Base-by-base conservation (phyloP, 2,888 invertebrate genomes). In the Nyleta sp. region DNA sequence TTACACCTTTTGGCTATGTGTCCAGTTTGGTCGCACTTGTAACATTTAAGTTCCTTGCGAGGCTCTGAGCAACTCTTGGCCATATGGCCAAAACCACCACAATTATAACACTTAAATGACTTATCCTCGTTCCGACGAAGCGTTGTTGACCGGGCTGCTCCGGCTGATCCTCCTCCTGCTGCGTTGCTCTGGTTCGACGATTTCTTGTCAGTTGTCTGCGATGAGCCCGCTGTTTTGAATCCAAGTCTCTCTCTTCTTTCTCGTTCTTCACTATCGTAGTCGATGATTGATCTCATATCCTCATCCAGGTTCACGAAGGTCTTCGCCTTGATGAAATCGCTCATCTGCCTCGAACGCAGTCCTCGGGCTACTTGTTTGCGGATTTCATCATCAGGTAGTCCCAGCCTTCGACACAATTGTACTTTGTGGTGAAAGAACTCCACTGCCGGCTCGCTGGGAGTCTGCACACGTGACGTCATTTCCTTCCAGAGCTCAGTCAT, bases 351-450 rank as follows among this genome's bases (percentile, higher is more conserved):
- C 7, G 33, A 52, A 2, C 28, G 15, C n/a, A 52, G 10, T 2
- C 33, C 33, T 1, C 8, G 8, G 1, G 52, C 33, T 8, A 52
- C 11, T 8, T 52, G 52, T 2, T 17, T 31, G 6, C 13, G 11
- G 2, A 24, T 52, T 10, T 52, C 52, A 3, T 1, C 18, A 17
- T 52, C 52, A 2, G 3, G 7, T 4, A 52, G 8, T 17, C 10
- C 10, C 1, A 75, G n/a, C 3, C 11, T 15, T 13, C 18, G 40
- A 31, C 55, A 75, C 8, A 74, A 10, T 8, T 24, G 48, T 8
- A 50, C 46, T 48, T 73, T 73, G 15, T 50, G 55, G 31, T 73
- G 57, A 20, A 73, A 73, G 15, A 22, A 65, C 1, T 53, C 50
- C 0, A 53, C 13, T 15, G 42, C 46, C 18, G 11, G 17, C 35